Conservation (phyloP, 2,888 invertebrate genomes). For the Metopia argyrocephala region DNA sequence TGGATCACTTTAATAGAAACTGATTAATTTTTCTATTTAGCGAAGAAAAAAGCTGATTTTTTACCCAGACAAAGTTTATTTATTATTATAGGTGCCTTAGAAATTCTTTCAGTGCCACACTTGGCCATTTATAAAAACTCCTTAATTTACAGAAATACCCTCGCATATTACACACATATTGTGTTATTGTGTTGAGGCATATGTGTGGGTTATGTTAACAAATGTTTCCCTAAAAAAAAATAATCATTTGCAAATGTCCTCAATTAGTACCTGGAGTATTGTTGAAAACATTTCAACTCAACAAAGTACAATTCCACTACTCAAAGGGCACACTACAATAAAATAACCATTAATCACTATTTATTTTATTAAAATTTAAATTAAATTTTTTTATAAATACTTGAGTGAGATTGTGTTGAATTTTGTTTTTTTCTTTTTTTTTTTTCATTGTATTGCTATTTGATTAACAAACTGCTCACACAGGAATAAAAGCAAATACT, state of each 20-base stretch:
- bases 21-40: no score
- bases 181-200: background rate
- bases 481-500: background rate
- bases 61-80: no score
- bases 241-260: slow-evolving; percentile 56
- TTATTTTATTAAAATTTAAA: background rate
- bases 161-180: no score
- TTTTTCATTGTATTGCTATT: no score
- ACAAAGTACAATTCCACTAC: background rate
- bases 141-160: no score
- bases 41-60: no score
- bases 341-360: background rate
- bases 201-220: slow-evolving; percentile 19
- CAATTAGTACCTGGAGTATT: slow-evolving; percentile 48
- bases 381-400: background rate
- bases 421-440: no score
- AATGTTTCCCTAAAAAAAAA: slow-evolving; percentile 37
- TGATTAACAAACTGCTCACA: background rate
- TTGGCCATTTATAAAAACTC: no score
- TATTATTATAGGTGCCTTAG: no score
- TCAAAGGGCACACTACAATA: background rate
- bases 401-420: background rate
- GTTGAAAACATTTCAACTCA: slow-evolving; percentile 19
- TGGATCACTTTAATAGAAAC: no score
- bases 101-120: no score